Evolutionary conservation across 2,113 vertebrate genomes (phyloP), one percentile per base, ranked within the genome.

Genomic region (Cervus canadensis): DNA sequence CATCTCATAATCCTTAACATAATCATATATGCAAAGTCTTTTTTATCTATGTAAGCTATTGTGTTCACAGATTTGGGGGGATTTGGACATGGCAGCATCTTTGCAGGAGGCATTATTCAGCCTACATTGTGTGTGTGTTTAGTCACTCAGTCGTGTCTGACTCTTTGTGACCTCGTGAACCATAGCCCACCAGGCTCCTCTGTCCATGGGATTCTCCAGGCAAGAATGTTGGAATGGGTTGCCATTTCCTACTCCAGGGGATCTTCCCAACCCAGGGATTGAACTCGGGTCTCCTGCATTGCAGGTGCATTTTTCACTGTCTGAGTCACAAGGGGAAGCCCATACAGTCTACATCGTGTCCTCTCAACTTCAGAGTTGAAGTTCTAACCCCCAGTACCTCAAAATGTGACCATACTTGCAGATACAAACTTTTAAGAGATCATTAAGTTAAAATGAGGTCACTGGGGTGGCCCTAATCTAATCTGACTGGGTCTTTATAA

Each of bases 101-200:
- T 67, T 50, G 21, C 11, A 5, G 43, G 26, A 28, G 21, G 3
- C 7, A 23, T 33, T 48, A 52, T 33, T 48, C 30, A 64, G 21
- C n/a, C 16, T 30, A 6, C 11, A 33, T 0, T 0, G 19, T n/a
- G n/a, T 60, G 17, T 74, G n/a, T 40, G 36, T 0, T 74, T 74
- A 74, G n/a, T 40, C 36, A 40, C 1, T 43, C 36, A 43, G 36
- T 74, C 11, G 0, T 25, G 19, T 74, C 71, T 7, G 36, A 43
- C 36, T 43, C n/a, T 23, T 25, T 14, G 11, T 25, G 36, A 74
- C 64, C 21, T 40, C 71, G 43, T 25, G 36, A 25, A 43, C 36
- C 11, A 7, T 14, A 43, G 71, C 21, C 71, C 36, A 74, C 36
- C 36, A 43, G 71, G 36, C 71, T 43, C 11, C 21, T 43, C 6